These are phyloP conservation scores for Nemotelus pantherinus DNA, from an alignment of 2,888 invertebrate genomes.

Conservation along the genomic window DNA sequence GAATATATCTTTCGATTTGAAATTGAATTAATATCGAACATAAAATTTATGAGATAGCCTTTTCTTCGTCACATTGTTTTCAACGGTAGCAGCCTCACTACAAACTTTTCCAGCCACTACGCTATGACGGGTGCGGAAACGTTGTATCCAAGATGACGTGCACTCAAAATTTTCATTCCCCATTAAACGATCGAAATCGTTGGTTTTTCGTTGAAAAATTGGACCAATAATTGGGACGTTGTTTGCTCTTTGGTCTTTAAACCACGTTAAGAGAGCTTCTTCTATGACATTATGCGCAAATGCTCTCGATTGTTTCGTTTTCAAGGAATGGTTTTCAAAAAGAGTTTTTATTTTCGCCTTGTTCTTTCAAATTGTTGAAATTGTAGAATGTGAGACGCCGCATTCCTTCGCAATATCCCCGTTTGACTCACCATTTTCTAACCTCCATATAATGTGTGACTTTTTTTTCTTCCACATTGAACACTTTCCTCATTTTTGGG, in stretches of 20 bases:
- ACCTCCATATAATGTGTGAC: neutral
- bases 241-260: conserved; percentile 40
- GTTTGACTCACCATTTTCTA: neutral
- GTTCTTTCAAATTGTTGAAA: neutral
- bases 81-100: conserved; percentile 54
- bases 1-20: too few species aligned
- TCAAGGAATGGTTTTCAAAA: conserved; percentile 9
- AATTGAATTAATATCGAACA: too few species aligned
- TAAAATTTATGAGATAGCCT: conserved; percentile 52
- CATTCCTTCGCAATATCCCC: neutral
- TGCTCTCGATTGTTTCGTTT: conserved; percentile 24
- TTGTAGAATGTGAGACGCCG: conserved; percentile 1
- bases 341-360: neutral
- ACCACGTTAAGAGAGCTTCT: conserved; percentile 28
- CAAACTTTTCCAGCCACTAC: conserved; percentile 53
- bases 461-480: neutral
- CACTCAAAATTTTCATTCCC: conserved; percentile 37
- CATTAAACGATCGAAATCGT: conserved; percentile 26
- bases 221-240: conserved; percentile 43
- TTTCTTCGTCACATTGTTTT: conserved; percentile 51
- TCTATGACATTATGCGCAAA: conserved; percentile 14
- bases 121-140: conserved; percentile 51
- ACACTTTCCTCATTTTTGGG: neutral
- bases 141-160: conserved; percentile 46
- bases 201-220: conserved; percentile 43